Evolutionary conservation across 2,113 vertebrate genomes (phyloP).

Genomic region (Peromyscus californicus): DNA sequence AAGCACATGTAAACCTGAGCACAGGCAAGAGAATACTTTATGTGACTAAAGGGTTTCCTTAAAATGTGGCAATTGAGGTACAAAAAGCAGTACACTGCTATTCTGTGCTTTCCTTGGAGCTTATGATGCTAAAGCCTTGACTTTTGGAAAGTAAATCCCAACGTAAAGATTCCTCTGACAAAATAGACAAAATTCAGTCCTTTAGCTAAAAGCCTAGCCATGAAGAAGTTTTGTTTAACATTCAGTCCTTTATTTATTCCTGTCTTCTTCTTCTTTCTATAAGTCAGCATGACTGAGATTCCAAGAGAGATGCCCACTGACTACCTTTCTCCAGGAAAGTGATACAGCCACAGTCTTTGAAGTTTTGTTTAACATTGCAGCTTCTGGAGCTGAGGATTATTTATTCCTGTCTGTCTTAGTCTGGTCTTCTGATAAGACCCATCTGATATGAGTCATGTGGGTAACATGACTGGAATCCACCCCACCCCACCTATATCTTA

Average conservation of each 20-base stretch:
- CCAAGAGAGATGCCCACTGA: too few species aligned
- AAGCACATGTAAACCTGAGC: not conserved
- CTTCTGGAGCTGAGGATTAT: conserved; percentile 54
- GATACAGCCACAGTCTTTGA: too few species aligned
- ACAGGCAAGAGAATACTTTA: not conserved
- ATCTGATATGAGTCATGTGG: conserved; percentile 6
- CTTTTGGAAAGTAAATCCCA: conserved; percentile 32
- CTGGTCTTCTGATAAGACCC: conserved; percentile 56
- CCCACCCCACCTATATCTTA: conserved; percentile 37
- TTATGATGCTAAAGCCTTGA: not conserved
- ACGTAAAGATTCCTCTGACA: not conserved
- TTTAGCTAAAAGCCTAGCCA: too few species aligned
- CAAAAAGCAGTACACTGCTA: not conserved
- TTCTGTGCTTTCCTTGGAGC: not conserved
- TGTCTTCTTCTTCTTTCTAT: too few species aligned
- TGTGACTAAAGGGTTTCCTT: not conserved
- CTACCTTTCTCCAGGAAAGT: too few species aligned
- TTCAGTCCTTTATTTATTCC: conserved; percentile 35
- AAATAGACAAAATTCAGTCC: conserved; percentile 16
- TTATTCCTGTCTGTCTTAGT: conserved; percentile 28
- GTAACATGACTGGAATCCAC: conserved; percentile 51
- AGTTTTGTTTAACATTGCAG: conserved; percentile 44
- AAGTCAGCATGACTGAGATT: too few species aligned
- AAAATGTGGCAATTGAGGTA: not conserved
- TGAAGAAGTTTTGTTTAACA: conserved; percentile 42